Conservation (phyloP, 1,140 invertebrate species). For the Eulimnadia texana region DNA sequence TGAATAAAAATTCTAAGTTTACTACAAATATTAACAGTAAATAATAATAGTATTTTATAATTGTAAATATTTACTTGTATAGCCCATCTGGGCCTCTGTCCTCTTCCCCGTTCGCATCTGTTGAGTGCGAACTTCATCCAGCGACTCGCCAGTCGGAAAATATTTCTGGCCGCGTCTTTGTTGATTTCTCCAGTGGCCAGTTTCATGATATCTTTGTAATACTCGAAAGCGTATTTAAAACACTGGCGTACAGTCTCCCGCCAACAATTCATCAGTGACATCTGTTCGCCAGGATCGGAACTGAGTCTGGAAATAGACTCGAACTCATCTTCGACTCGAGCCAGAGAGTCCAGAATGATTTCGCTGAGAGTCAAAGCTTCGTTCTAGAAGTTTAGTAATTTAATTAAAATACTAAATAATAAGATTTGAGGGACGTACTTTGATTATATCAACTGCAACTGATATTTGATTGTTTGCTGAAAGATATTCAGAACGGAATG, state of each 20-base stretch:
- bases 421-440: background rate
- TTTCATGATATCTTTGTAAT: slow-evolving; percentile 62
- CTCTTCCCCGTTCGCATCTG: slow-evolving; percentile 65
- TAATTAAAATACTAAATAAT: background rate
- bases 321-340: slow-evolving; percentile 44
- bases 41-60: background rate
- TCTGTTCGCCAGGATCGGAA: background rate
- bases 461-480: slow-evolving; percentile 40
- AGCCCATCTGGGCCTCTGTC: slow-evolving; percentile 67
- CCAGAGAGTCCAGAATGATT: slow-evolving; percentile 42
- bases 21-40: too few species aligned
- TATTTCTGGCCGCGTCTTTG: slow-evolving; percentile 28
- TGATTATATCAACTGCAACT: slow-evolving; percentile 34
- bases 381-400: slow-evolving; percentile 29
- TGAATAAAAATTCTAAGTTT: too few species aligned
- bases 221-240: slow-evolving; percentile 80
- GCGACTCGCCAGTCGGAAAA: slow-evolving; percentile 59
- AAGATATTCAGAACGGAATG: slow-evolving; percentile 32
- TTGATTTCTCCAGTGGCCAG: slow-evolving; percentile 37
- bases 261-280: background rate
- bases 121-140: slow-evolving; percentile 78
- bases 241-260: slow-evolving; percentile 66
- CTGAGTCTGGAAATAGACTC: background rate
- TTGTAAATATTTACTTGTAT: slow-evolving; percentile 35
- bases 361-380: slow-evolving; percentile 43